Percentiles rank a stretch among this genome's conserved stretches.
Conservation (phyloP, 2,888 invertebrate genomes). For the Cyclophora albipunctata region DNA sequence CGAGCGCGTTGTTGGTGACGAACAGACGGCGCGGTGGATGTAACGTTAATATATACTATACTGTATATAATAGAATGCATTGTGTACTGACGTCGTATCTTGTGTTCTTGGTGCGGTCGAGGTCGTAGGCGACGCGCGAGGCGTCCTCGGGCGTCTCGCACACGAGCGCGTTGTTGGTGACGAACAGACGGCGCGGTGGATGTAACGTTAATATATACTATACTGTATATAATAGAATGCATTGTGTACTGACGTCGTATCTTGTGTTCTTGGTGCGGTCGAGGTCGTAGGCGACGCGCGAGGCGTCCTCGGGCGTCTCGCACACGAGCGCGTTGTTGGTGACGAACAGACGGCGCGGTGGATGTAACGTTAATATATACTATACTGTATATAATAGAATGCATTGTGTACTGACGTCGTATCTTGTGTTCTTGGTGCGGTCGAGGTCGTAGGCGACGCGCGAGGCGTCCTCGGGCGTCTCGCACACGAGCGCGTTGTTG, state of each 20-base stretch:
- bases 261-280: constrained; percentile 82
- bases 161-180: constrained; percentile 99
- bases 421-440: constrained; percentile 80
- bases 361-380: too few species aligned
- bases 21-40: constrained; percentile 97
- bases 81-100: constrained; percentile 82
- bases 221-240: too few species aligned
- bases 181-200: constrained; percentile 98
- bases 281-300: constrained; percentile 94
- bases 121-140: constrained; percentile 94
- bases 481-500: constrained; percentile 99
- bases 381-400: too few species aligned
- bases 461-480: constrained; percentile 98
- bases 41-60: too few species aligned
- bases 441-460: constrained; percentile 95
- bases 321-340: constrained; percentile 99
- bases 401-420: constrained; percentile 77
- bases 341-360: constrained; percentile 98
- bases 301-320: constrained; percentile 98
- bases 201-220: too few species aligned
- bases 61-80: too few species aligned
- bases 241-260: constrained; percentile 79
- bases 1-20: constrained; percentile 98
- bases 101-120: constrained; percentile 81
- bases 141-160: constrained; percentile 99